These are phyloP conservation scores for Euthynnus affinis DNA, from an alignment of 2,797 vertebrate genomes.

Conservation along the genomic window DNA sequence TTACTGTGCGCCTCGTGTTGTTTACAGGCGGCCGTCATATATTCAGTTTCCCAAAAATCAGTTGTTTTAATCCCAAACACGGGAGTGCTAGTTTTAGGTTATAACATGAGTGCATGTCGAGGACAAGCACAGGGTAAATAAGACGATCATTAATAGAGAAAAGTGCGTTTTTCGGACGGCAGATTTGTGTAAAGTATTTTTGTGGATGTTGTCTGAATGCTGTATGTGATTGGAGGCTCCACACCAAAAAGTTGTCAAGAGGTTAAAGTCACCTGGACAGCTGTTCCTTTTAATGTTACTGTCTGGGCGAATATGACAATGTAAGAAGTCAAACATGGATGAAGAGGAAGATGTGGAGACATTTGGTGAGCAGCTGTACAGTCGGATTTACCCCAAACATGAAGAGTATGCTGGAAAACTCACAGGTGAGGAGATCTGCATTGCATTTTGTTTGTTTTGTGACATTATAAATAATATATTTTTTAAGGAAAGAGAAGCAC, in stretches of 20 bases:
- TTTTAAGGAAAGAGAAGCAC: background rate
- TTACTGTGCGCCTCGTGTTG: slow-evolving; percentile 74
- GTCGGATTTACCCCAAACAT: slow-evolving; percentile 80
- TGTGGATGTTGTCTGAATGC: background rate
- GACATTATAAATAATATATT: background rate
- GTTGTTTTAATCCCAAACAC: background rate
- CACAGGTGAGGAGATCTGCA: slow-evolving; percentile 78
- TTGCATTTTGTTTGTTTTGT: background rate
- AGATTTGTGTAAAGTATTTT: background rate
- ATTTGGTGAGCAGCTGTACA: slow-evolving; percentile 85
- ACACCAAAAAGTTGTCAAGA: slow-evolving; percentile 20
- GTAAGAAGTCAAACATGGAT: slow-evolving; percentile 74
- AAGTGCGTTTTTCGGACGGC: background rate
- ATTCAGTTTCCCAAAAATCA: background rate
- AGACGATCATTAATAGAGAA: background rate
- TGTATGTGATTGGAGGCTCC: slow-evolving; percentile 9
- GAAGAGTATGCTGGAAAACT: slow-evolving; percentile 84
- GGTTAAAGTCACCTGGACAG: background rate
- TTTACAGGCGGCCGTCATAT: slow-evolving; percentile 61
- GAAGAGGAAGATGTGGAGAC: slow-evolving; percentile 79
- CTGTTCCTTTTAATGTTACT: background rate
- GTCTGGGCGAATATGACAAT: slow-evolving; percentile 8
- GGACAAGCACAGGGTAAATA: background rate
- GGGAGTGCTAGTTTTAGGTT: background rate
- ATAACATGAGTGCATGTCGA: rapidly evolving